A percentile compares a stretch with the other conserved stretches of the same genome.
These are phyloP conservation scores for Hippocampus abdominalis DNA, from an alignment of 2,113 vertebrate genomes.

Conservation along the genomic window DNA sequence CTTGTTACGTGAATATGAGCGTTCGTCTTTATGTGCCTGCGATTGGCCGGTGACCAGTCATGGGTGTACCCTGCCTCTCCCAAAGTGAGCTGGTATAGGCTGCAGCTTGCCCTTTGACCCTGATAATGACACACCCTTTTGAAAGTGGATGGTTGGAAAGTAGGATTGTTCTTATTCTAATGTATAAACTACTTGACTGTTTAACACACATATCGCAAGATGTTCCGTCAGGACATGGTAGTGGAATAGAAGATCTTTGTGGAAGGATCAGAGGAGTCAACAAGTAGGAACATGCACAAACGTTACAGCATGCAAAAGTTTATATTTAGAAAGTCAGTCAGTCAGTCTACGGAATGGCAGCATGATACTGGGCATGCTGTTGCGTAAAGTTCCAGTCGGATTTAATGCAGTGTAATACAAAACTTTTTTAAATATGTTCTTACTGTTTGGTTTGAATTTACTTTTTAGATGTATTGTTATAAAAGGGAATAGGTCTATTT, in stretches of 20 bases:
- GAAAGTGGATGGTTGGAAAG: not conserved
- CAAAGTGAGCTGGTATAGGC: too few relatives aligned
- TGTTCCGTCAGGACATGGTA: not conserved
- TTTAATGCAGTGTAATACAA: not conserved
- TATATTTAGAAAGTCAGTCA: not conserved
- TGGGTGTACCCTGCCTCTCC: too few relatives aligned
- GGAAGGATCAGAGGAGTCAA: too few relatives aligned
- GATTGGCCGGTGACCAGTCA: too few relatives aligned
- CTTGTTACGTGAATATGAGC: not conserved
- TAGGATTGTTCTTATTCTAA: not conserved
- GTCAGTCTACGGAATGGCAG: not conserved
- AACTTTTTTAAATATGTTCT: not conserved
- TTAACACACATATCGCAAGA: not conserved
- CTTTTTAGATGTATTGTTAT: not conserved
- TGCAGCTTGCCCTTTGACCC: too few relatives aligned
- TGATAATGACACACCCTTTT: not conserved
- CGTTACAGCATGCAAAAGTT: not conserved
- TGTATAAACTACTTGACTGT: not conserved
- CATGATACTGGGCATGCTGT: not conserved
- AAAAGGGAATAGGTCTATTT: not conserved
- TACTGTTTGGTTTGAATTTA: too few relatives aligned
- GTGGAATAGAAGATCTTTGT: not conserved
- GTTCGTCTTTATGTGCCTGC: not conserved
- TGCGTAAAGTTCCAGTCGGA: not conserved
- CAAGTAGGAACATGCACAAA: constrained; percentile 6